phyloP scores from a whole-genome alignment of 2,888 invertebrate species.

The Troglohyphantes excavatus region DNA sequence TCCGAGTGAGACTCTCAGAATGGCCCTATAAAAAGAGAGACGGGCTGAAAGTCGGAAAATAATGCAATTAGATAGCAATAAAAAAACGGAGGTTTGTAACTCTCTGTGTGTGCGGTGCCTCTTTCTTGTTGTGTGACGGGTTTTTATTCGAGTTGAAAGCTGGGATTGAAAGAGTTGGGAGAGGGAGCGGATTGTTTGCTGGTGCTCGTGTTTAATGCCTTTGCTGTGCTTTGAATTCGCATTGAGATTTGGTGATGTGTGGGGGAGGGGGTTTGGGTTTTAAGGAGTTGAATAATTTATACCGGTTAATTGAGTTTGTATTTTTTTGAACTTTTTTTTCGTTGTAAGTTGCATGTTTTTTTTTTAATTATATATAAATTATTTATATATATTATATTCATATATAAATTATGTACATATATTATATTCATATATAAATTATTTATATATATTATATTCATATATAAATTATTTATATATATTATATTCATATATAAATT shows the following conservation, averaged over 20 bases:
- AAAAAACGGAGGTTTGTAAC: constrained; percentile 18
- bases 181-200: background rate
- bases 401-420: too few relatives aligned
- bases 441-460: too few relatives aligned
- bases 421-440: too few relatives aligned
- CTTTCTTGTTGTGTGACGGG: background rate
- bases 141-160: background rate
- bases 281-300: background rate
- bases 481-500: too few relatives aligned
- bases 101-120: background rate
- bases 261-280: background rate
- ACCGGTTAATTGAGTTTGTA: too few relatives aligned
- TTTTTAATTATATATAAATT: too few relatives aligned
- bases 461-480: too few relatives aligned
- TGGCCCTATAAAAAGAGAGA: constrained; percentile 41
- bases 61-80: constrained; percentile 63
- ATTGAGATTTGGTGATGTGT: background rate
- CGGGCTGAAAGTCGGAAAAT: constrained; percentile 22
- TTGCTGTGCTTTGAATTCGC: constrained; percentile 6
- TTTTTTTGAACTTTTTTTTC: too few relatives aligned
- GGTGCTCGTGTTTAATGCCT: constrained; percentile 20
- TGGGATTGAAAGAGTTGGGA: constrained; percentile 25
- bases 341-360: too few relatives aligned
- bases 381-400: too few relatives aligned
- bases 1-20: constrained; percentile 41